These are phyloP conservation scores for Argyresthia albistria DNA, from an alignment of 2,888 invertebrate genomes.

Conservation along the genomic window DNA sequence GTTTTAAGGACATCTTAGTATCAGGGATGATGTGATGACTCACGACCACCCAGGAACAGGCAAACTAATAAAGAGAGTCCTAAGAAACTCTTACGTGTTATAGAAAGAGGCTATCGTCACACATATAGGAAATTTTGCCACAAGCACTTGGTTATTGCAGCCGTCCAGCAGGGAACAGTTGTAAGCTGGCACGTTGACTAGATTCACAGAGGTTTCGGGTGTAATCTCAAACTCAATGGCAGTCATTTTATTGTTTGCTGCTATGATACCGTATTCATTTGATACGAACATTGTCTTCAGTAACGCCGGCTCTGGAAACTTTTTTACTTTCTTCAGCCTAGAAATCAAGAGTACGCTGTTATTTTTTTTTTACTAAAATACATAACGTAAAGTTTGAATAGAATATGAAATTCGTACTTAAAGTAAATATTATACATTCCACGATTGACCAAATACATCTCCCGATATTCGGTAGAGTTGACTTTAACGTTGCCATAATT, in stretches of 20 bases:
- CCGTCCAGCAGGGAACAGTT: slow-evolving; percentile 56
- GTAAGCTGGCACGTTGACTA: slow-evolving; percentile 50
- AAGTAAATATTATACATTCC: slow-evolving; percentile 72
- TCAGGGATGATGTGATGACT: no score
- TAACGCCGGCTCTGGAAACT: slow-evolving; percentile 53
- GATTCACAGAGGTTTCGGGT: slow-evolving; percentile 51
- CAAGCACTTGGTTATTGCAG: slow-evolving; percentile 53
- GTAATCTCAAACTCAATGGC: slow-evolving; percentile 50
- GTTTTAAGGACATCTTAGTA: no score
- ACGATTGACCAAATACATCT: slow-evolving; percentile 68
- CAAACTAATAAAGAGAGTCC: no score
- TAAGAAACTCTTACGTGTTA: slow-evolving; percentile 41
- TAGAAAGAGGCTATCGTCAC: slow-evolving; percentile 59
- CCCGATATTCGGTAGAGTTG: slow-evolving; percentile 46
- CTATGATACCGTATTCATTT: slow-evolving; percentile 45
- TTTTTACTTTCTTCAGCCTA: slow-evolving; percentile 57
- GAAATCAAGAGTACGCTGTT: not conserved
- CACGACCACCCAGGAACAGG: no score
- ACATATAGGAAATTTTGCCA: slow-evolving; percentile 58
- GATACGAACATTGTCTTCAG: slow-evolving; percentile 41
- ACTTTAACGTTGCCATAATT: slow-evolving; percentile 74
- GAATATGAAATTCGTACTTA: slow-evolving; percentile 40
- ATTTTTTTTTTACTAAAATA: not conserved
- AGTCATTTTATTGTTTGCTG: slow-evolving; percentile 32
- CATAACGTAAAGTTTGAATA: no score